Base-by-base conservation (phyloP, 2,113 vertebrate species). In the Tamias sibiricus region DNA sequence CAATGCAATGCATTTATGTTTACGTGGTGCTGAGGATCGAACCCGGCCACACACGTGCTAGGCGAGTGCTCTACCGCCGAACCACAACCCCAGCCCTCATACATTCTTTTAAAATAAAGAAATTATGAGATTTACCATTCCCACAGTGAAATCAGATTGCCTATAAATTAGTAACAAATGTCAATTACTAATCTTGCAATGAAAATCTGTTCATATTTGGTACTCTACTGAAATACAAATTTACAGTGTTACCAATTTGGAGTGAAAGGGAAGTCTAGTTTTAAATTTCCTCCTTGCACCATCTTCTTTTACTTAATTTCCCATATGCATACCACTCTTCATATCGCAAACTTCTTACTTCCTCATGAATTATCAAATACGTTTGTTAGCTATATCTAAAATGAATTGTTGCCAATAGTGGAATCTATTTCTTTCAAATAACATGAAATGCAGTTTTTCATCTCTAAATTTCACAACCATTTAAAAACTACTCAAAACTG, bases 281-380 rank as follows among this genome's bases (percentile, higher is more conserved):
- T 95, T 81, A 92, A 92, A 76, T 76, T 83, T 94, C 87, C 87
- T 86, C 44, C 82, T 88, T 88, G 24, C 42, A 90, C 80, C 90
- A 94, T 75, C 62, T 26, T 89, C 82, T 75, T 89, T 88, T 47
- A 89, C 72, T 94, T 95, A 71, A 96, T 91, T 96, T 93, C 90
- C 77, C 59, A 91, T n/a, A 82, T 89, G 37, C n/a, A 72, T 40
- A 80, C 22, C 32, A 69, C 12, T 28, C 69, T 26, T 52, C 69
- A 59, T 11, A 77, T 47, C 14, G 4, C 68, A 74, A 82, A 74
- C 44, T 95, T 97, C 77, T 94, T 93, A 82, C 94, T 95, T 97
- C 87, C 92, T 89, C 74, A 97, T 95, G 37, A 91, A 88, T 72
- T 72, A 52, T 52, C 37, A 71, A 69, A 90, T 76, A 37, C 40